Conservation (phyloP, 2,113 vertebrate genomes). For the Phyllostomus discolor region DNA sequence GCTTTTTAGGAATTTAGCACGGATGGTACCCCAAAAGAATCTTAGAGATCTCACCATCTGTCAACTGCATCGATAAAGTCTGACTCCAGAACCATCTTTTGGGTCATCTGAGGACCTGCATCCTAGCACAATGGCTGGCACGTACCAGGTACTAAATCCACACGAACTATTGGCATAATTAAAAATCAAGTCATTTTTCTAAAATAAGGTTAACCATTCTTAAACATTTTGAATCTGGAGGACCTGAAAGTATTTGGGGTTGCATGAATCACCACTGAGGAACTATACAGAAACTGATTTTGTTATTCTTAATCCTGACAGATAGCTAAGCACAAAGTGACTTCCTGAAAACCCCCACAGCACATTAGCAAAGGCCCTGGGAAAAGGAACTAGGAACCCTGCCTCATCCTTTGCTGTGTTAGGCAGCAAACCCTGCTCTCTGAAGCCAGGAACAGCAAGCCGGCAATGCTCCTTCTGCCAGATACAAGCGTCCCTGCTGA, state of each 20-base stretch:
- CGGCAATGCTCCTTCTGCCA: constrained; percentile 20
- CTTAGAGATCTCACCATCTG: background rate
- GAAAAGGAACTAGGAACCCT: constrained; percentile 24
- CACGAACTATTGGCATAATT: background rate
- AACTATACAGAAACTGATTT: constrained; percentile 14
- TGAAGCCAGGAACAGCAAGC: constrained; percentile 58
- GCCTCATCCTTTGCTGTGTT: constrained; percentile 46
- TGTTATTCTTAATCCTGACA: constrained; percentile 51
- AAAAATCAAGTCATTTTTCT: background rate
- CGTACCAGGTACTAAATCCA: background rate
- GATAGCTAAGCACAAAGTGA: constrained; percentile 33
- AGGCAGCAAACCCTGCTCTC: constrained; percentile 41
- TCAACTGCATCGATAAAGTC: background rate
- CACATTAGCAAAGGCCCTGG: constrained; percentile 30
- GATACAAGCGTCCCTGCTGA: constrained; percentile 35
- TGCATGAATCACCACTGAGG: background rate
- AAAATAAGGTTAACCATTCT: background rate
- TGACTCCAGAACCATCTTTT: background rate
- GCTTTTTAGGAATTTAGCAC: background rate
- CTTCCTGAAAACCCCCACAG: constrained; percentile 34
- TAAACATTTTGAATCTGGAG: constrained; percentile 22
- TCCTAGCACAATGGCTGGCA: background rate
- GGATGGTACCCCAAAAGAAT: background rate
- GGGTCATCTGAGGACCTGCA: background rate
- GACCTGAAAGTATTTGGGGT: background rate